Percentiles rank a stretch among this genome's conserved stretches.
Conservation (phyloP, 2,888 invertebrate genomes). For the Standfussiana lucernea region DNA sequence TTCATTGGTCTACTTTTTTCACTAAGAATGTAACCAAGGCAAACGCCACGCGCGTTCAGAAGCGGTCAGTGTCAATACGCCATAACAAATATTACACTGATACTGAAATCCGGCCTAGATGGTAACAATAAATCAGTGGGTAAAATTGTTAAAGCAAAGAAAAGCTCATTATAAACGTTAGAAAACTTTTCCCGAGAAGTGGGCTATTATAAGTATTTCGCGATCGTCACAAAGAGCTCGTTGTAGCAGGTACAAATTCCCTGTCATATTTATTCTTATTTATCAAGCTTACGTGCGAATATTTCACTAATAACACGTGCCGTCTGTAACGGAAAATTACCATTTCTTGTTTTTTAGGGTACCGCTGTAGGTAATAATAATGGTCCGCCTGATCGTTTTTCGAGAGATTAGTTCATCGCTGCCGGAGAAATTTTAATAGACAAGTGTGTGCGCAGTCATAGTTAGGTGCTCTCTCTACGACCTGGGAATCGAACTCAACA, state of each 20-base stretch:
- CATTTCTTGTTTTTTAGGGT: background rate
- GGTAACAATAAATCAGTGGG: background rate
- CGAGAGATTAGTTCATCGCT: background rate
- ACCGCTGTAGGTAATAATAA: background rate
- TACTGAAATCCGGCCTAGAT: background rate
- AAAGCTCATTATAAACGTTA: background rate
- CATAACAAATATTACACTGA: background rate
- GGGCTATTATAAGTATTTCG: background rate
- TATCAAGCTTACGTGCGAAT: conserved; percentile 13
- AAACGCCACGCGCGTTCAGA: background rate
- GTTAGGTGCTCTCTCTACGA: background rate
- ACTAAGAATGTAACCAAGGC: no score
- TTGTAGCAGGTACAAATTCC: conserved; percentile 7
- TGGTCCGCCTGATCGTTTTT: background rate
- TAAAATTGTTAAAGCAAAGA: background rate
- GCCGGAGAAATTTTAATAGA: background rate
- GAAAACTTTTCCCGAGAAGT: background rate
- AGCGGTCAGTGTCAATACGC: background rate
- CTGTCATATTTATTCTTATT: conserved; percentile 8
- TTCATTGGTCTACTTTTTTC: background rate
- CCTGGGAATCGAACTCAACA: background rate
- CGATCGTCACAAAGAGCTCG: background rate
- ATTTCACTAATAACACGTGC: conserved; percentile 3
- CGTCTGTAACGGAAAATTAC: background rate
- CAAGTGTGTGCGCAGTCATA: background rate